A percentile compares a stretch with the other conserved stretches of the same genome.
These are phyloP conservation scores for Andrena fulva DNA, from an alignment of 2,888 invertebrate genomes.

Conservation along the genomic window DNA sequence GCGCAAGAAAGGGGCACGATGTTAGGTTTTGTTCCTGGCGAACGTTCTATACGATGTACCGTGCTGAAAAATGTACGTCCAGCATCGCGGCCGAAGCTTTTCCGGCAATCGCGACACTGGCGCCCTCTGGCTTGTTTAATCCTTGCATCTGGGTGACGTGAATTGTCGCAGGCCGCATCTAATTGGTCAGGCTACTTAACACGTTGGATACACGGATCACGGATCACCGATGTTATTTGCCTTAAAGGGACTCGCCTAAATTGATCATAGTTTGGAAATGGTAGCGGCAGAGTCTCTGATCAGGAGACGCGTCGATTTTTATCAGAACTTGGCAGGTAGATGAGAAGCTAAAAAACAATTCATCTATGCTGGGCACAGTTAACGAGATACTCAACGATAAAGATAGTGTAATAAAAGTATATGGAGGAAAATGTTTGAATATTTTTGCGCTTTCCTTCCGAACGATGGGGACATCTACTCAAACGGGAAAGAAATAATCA, in stretches of 20 bases:
- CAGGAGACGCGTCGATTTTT: not conserved
- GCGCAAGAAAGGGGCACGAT: not conserved
- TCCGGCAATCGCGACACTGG: not conserved
- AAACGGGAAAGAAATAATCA: too few relatives aligned
- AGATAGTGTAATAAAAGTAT: too few relatives aligned
- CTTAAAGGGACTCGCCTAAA: not conserved
- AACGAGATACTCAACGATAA: too few relatives aligned
- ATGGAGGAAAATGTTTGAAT: too few relatives aligned
- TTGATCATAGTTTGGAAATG: not conserved
- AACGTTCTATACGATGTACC: conserved; percentile 32
- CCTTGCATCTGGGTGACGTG: conserved; percentile 8
- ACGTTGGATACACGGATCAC: not conserved
- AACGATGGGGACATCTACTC: too few relatives aligned
- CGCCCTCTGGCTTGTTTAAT: not conserved
- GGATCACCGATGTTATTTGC: not conserved
- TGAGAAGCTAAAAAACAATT: not conserved
- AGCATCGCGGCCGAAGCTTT: not conserved
- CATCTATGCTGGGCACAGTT: too few relatives aligned
- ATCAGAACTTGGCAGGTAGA: not conserved
- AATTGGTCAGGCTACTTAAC: conserved; percentile 32
- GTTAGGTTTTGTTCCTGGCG: conserved; percentile 4
- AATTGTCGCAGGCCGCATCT: conserved; percentile 19
- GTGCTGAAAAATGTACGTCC: conserved; percentile 18
- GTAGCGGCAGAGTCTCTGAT: not conserved
- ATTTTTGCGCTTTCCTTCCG: too few relatives aligned